phyloP scores from a whole-genome alignment of 2,888 invertebrate genomes.

The Perizoma affinitatum region DNA sequence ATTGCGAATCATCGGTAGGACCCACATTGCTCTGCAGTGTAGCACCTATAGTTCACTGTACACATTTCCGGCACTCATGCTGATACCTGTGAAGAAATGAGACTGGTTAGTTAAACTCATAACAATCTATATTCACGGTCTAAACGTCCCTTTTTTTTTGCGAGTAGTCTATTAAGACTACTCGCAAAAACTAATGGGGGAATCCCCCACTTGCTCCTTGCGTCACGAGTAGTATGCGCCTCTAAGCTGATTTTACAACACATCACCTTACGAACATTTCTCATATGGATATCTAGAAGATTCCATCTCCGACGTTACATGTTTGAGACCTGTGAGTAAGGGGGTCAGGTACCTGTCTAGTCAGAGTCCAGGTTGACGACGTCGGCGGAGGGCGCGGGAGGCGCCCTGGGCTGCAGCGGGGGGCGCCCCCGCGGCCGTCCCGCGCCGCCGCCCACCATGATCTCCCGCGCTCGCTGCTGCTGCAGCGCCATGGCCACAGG shows the following conservation, averaged over 20 bases:
- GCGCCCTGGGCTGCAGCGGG: constrained; percentile 51
- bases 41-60: constrained; percentile 80
- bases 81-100: constrained; percentile 42
- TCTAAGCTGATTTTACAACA: no score
- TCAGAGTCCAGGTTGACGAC: constrained; percentile 77
- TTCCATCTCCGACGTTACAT: no score
- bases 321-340: no score
- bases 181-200: no score
- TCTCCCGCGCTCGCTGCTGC: constrained; percentile 76
- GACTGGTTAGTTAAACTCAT: not conserved
- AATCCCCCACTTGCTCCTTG: no score
- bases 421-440: constrained; percentile 55
- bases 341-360: constrained; percentile 40
- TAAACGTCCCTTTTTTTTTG: no score
- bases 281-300: no score
- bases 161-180: no score
- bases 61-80: constrained; percentile 60
- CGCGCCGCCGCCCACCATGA: constrained; percentile 62
- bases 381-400: constrained; percentile 49
- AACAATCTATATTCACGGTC: no score
- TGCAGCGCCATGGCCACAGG: constrained; percentile 79
- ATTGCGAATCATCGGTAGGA: constrained; percentile 19
- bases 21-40: constrained; percentile 58
- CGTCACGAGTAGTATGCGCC: no score
- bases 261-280: no score